phyloP scores from a whole-genome alignment of 2,888 invertebrate species.

The Drosophila subsilvestris region DNA sequence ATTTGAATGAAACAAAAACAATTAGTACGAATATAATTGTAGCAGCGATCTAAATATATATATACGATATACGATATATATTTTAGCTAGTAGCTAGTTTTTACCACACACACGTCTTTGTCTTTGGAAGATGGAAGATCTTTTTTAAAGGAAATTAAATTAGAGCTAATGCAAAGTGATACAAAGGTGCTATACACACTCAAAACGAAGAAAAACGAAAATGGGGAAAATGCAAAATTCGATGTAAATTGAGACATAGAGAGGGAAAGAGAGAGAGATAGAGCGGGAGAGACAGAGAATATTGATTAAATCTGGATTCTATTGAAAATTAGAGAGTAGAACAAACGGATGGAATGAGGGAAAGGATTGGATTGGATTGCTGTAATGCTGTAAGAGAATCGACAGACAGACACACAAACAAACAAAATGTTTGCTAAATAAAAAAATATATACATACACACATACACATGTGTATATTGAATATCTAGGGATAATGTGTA shows the following conservation, averaged over 20 bases:
- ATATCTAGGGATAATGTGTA: slow-evolving; percentile 66
- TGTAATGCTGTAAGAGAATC: neutral
- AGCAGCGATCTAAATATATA: slow-evolving; percentile 32
- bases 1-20: slow-evolving; percentile 36
- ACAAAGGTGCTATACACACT: slow-evolving; percentile 81
- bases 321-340: slow-evolving; percentile 36
- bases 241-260: slow-evolving; percentile 30
- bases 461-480: too few species aligned
- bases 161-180: slow-evolving; percentile 79
- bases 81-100: slow-evolving; percentile 50
- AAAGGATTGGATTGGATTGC: neutral
- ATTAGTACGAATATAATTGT: slow-evolving; percentile 55
- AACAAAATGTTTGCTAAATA: slow-evolving; percentile 47
- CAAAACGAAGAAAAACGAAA: slow-evolving; percentile 52
- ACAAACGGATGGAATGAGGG: slow-evolving; percentile 15
- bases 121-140: slow-evolving; percentile 69
- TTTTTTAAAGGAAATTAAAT: slow-evolving; percentile 57
- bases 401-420: slow-evolving; percentile 3
- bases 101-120: slow-evolving; percentile 54
- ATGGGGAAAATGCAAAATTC: slow-evolving; percentile 21
- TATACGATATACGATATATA: slow-evolving; percentile 36
- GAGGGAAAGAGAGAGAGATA: slow-evolving; percentile 16
- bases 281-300: slow-evolving; percentile 26
- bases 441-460: slow-evolving; percentile 44
- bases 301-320: slow-evolving; percentile 39